A percentile compares a stretch with the other conserved stretches of the same genome.
Evolutionary conservation across 2,888 invertebrate species (phyloP).

Genomic region (Platypus cylindrus): DNA sequence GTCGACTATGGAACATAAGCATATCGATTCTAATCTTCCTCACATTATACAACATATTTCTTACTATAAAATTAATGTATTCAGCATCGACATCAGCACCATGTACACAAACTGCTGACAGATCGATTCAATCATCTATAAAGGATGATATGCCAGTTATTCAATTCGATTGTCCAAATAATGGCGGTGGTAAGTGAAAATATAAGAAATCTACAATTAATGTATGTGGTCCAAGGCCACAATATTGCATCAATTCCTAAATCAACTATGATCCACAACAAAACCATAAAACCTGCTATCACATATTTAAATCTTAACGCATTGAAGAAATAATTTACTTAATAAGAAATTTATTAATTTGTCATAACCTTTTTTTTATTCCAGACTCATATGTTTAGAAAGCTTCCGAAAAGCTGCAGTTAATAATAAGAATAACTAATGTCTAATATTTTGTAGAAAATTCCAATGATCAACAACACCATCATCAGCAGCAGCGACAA

Average conservation of each 20-base stretch:
- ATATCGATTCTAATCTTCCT: conserved; percentile 50
- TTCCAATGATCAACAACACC: neutral
- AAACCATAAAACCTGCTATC: too few relatives aligned
- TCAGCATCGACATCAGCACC: conserved; percentile 32
- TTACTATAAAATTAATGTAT: conserved; percentile 45
- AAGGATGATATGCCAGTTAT: neutral
- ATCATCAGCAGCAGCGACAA: too few relatives aligned
- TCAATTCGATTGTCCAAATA: conserved; percentile 3
- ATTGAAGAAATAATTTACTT: too few relatives aligned
- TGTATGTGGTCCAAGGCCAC: neutral
- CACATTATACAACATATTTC: conserved; percentile 49
- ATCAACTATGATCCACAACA: too few relatives aligned
- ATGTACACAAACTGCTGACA: conserved; percentile 7
- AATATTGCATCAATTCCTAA: too few relatives aligned
- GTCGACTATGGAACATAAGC: conserved; percentile 58
- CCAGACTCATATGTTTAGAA: too few relatives aligned
- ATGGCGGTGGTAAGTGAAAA: conserved; percentile 6
- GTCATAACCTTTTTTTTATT: too few relatives aligned
- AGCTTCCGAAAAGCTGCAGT: too few relatives aligned
- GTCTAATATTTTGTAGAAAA: conserved; percentile 5
- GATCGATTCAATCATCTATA: conserved; percentile 2
- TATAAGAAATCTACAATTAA: neutral
- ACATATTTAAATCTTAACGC: too few relatives aligned
- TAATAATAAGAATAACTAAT: too few relatives aligned
- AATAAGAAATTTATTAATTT: too few relatives aligned